Evolutionary conservation across 2,797 vertebrate species (phyloP), one percentile per base, ranked within the genome.

Genomic region (Clarias platycephalus): DNA sequence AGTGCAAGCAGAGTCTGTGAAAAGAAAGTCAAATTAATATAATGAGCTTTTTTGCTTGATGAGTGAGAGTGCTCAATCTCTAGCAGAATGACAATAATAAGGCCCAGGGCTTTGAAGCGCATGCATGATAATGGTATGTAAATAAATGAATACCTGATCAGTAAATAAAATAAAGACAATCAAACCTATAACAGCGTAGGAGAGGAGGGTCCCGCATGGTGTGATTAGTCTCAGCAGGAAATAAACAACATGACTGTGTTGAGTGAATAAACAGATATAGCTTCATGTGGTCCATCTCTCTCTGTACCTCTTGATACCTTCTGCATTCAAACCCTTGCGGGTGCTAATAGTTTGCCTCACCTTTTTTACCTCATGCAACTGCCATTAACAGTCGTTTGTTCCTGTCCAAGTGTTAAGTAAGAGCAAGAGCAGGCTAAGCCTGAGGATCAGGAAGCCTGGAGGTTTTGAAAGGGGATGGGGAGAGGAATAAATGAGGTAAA

Each of bases 11-110:
- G 72, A 81, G 20, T 74, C 66, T 66, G 62, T 78, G 78, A 86
- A 83, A 90, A 86, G 84, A 84, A 49, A 86, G 81, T 77, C 85
- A 87, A 87, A 88, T 94, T 90, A 93, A 94, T 93, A 90, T 93
- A 93, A 94, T 90, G 86, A 94, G 94, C 92, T 93, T 85, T 66
- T 88, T 92, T 85, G 89, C 91, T 92, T 93, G 88, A 93, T 93
- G 93, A 93, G 90, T 89, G 89, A 66, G 85, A 82, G 64, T 88
- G 87, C 89, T 90, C 86, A 10, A 84, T 91, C 92, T 92, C 86
- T 86, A 75, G 90, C 90, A 90, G 93, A 93, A 93, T 91, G 91
- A 93, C 91, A 92, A 92, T 91, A 91, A 92, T 68, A 89, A 93
- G 90, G 81, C 22, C 89, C 88, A 88, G 89, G 85, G 91, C 90